A percentile compares a stretch with the other conserved stretches of the same genome.
Evolutionary conservation across 2,888 invertebrate species (phyloP).

Genomic region (Nomada flava): DNA sequence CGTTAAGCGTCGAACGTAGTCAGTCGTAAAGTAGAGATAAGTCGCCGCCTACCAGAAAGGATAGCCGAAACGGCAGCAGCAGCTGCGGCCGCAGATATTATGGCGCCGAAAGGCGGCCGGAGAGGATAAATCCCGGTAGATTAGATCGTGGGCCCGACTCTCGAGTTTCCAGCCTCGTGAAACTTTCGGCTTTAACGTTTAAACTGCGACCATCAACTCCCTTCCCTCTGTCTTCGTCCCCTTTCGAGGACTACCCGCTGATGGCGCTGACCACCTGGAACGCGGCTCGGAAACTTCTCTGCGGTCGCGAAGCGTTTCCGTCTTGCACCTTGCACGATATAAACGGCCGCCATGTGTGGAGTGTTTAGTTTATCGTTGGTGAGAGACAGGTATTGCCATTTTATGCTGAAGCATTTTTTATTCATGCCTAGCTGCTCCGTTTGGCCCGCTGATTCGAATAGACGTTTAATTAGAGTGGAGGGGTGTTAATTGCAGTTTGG

Average conservation of each 20-base stretch:
- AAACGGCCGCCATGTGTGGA: neutral
- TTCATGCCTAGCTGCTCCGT: neutral
- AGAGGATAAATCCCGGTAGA: conserved; percentile 81
- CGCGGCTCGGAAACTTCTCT: neutral
- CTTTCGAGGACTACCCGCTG: conserved; percentile 4
- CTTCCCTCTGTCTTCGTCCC: conserved; percentile 8
- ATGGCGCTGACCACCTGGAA: conserved; percentile 51
- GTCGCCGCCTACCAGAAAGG: conserved; percentile 83
- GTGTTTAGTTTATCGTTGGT: neutral
- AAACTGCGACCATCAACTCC: conserved; percentile 50
- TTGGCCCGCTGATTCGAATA: too few relatives aligned
- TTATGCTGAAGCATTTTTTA: neutral
- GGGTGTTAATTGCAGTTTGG: too few relatives aligned
- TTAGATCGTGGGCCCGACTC: conserved; percentile 76
- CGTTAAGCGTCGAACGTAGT: conserved; percentile 77
- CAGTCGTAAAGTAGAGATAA: conserved; percentile 83
- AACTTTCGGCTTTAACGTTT: conserved; percentile 62
- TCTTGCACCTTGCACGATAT: neutral
- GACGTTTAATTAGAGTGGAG: neutral
- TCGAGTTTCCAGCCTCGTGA: conserved; percentile 65
- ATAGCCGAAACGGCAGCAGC: conserved; percentile 82
- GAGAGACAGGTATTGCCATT: neutral
- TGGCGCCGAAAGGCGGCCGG: conserved; percentile 80
- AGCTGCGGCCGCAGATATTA: conserved; percentile 76
- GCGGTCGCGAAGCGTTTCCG: neutral